These are phyloP conservation scores for Megalops cyprinoides DNA, from an alignment of 2,797 vertebrate species.

Conservation along the genomic window DNA sequence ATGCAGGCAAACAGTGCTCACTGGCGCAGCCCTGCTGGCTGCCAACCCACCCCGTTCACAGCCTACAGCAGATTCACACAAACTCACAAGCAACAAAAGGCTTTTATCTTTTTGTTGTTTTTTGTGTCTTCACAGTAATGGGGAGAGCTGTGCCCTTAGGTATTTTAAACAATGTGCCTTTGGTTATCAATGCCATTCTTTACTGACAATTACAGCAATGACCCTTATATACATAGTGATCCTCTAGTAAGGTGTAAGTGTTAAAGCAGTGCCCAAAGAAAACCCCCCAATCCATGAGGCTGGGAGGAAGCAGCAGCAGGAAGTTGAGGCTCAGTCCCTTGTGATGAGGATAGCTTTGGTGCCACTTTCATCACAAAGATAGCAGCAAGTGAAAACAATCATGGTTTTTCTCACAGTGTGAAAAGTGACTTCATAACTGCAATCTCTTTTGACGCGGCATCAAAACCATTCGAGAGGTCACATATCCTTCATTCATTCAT, in stretches of 20 bases:
- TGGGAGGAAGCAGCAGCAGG: conserved; percentile 29
- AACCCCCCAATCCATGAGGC: conserved; percentile 31
- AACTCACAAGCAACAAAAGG: conserved; percentile 41
- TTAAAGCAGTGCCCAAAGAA: conserved; percentile 54
- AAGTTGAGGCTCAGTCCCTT: conserved; percentile 33
- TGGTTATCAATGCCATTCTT: conserved; percentile 77
- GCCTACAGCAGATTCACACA: conserved; percentile 44
- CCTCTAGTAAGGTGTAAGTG: conserved; percentile 37
- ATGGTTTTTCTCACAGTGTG: conserved; percentile 55
- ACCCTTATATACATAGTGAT: conserved; percentile 37
- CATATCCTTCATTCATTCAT: conserved; percentile 49
- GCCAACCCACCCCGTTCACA: conserved; percentile 3
- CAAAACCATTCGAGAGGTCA: conserved; percentile 59
- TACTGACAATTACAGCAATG: background rate
- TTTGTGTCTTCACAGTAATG: conserved; percentile 66
- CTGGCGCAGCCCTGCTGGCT: background rate
- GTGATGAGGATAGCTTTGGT: background rate
- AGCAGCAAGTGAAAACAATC: background rate
- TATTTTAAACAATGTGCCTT: conserved; percentile 90
- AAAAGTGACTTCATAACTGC: conserved; percentile 66
- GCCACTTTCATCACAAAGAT: conserved; percentile 6
- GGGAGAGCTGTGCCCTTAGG: conserved; percentile 79
- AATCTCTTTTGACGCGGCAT: conserved; percentile 73
- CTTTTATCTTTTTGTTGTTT: conserved; percentile 42
- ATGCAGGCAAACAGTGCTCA: conserved; percentile 46